Evolutionary conservation across 2,888 invertebrate genomes (phyloP).

Genomic region (Aphrophora alni): DNA sequence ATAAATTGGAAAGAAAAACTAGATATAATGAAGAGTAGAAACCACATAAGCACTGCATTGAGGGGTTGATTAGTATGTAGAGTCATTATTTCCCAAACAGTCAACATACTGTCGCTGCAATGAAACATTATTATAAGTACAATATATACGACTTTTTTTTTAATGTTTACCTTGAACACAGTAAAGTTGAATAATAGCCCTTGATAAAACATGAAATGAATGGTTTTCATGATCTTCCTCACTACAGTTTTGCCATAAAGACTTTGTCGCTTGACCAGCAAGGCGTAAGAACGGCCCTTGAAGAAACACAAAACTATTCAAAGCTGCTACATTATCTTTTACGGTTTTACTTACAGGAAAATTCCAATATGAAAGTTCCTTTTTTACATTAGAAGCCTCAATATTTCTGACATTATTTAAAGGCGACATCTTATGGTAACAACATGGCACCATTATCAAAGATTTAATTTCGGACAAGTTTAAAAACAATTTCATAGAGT

Average conservation of each 20-base stretch:
- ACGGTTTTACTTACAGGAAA: constrained; percentile 19
- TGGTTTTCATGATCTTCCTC: constrained; percentile 15
- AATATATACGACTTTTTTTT: too few species aligned
- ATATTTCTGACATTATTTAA: neutral
- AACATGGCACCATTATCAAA: constrained; percentile 26
- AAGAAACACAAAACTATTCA: neutral
- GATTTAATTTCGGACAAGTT: constrained; percentile 23
- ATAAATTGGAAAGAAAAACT: too few species aligned
- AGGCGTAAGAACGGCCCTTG: constrained; percentile 17
- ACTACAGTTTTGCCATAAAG: constrained; percentile 18
- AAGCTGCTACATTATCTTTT: neutral
- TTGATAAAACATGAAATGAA: constrained; percentile 22
- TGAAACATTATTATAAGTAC: too few species aligned
- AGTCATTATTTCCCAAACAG: too few species aligned
- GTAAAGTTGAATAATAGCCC: constrained; percentile 25
- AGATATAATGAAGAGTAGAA: too few species aligned
- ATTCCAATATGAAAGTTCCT: constrained; percentile 1
- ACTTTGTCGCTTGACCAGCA: constrained; percentile 16
- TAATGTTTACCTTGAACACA: neutral
- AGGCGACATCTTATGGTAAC: constrained; percentile 32
- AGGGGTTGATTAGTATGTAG: too few species aligned
- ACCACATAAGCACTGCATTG: too few species aligned
- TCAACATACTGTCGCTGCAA: too few species aligned
- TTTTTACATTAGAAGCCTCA: too few species aligned
- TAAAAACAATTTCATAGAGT: constrained; percentile 17